These are phyloP conservation scores for Carapus acus DNA, from an alignment of 2,797 vertebrate genomes.

Conservation along the genomic window DNA sequence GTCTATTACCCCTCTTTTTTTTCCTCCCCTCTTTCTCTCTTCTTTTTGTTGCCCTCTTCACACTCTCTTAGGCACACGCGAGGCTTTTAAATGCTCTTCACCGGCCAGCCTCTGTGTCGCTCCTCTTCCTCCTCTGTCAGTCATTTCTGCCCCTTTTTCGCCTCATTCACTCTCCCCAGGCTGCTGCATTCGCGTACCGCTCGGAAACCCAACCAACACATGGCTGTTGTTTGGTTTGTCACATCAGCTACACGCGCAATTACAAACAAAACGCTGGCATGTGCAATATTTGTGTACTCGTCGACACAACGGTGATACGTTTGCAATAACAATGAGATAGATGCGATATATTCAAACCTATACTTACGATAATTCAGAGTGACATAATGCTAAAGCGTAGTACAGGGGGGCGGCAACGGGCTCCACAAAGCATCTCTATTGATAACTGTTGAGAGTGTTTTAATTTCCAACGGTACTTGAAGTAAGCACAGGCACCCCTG, in stretches of 20 bases:
- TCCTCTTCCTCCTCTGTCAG: conserved; percentile 33
- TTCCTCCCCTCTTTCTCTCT: conserved; percentile 4
- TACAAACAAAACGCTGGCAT: too few relatives aligned
- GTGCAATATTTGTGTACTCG: too few relatives aligned
- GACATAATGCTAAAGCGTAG: too few relatives aligned
- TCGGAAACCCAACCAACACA: conserved; percentile 14
- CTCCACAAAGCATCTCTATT: too few relatives aligned
- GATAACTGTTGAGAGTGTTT: too few relatives aligned
- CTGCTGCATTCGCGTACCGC: conserved; percentile 37
- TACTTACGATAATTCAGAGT: too few relatives aligned
- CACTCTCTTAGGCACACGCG: conserved; percentile 15
- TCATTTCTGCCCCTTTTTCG: conserved; percentile 4
- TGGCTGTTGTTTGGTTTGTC: background rate
- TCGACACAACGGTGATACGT: too few relatives aligned
- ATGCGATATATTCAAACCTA: too few relatives aligned
- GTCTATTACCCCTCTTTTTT: background rate
- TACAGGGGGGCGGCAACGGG: too few relatives aligned
- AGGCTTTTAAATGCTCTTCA: conserved; percentile 22
- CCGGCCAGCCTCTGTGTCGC: conserved; percentile 18
- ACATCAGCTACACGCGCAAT: background rate
- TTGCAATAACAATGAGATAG: too few relatives aligned
- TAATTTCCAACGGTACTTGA: conserved; percentile 27
- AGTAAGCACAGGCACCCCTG: conserved; percentile 41
- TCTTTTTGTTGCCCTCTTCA: conserved; percentile 4
- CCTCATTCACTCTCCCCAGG: conserved; percentile 1